phyloP scores from a whole-genome alignment of 1,140 invertebrate genomes.

The Plectrocnemia conspersa region DNA sequence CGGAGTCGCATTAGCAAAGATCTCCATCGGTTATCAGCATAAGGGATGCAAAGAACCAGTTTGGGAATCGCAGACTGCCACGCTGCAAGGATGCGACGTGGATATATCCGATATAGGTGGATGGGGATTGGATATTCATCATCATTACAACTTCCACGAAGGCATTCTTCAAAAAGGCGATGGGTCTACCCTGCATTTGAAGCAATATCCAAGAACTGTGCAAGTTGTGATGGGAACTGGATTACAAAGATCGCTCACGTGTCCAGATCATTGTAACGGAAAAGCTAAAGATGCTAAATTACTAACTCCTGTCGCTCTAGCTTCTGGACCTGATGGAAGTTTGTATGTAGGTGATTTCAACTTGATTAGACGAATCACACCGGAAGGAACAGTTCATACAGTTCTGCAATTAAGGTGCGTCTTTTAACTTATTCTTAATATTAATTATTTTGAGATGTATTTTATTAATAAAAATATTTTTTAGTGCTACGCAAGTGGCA shows the following conservation, averaged over 20 bases:
- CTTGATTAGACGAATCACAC: constrained; percentile 86
- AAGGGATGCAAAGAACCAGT: constrained; percentile 77
- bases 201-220: constrained; percentile 85
- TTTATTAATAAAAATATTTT: constrained; percentile 38
- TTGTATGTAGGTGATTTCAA: constrained; percentile 97
- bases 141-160: constrained; percentile 97
- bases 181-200: constrained; percentile 87
- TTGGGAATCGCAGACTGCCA: constrained; percentile 92
- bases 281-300: constrained; percentile 80
- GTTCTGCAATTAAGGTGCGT: constrained; percentile 85
- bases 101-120: constrained; percentile 95
- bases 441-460: constrained; percentile 13
- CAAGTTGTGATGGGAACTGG: constrained; percentile 93
- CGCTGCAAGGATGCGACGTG: constrained; percentile 93
- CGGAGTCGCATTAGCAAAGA: constrained; percentile 78
- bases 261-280: constrained; percentile 78
- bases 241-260: constrained; percentile 70
- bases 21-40: constrained; percentile 94
- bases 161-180: constrained; percentile 96
- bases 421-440: constrained; percentile 3
- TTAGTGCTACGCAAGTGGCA: constrained; percentile 83
- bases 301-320: constrained; percentile 86
- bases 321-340: constrained; percentile 91
- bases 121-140: constrained; percentile 96
- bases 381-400: constrained; percentile 86